Evolutionary conservation across 2,888 invertebrate genomes (phyloP).

Genomic region (Escarpia spicata): DNA sequence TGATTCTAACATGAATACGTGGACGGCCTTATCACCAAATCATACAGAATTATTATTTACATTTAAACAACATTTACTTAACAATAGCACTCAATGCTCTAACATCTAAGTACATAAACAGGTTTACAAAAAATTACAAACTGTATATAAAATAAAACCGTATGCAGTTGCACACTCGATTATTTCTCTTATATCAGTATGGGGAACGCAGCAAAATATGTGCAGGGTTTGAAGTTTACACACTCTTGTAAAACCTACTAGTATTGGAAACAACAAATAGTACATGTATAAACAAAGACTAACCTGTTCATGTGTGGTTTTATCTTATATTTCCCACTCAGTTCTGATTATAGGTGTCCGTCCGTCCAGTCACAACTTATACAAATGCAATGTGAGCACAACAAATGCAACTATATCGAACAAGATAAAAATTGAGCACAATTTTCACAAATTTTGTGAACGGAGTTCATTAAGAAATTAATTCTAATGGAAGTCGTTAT

Average conservation of each 20-base stretch:
- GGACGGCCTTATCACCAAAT: background rate
- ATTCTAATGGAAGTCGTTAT: background rate
- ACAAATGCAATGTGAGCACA: too few relatives aligned
- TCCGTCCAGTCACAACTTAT: too few relatives aligned
- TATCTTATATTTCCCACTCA: too few relatives aligned
- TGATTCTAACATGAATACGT: background rate
- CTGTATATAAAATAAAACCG: background rate
- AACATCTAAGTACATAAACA: background rate
- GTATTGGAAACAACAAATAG: background rate
- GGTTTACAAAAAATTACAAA: background rate
- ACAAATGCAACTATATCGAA: too few relatives aligned
- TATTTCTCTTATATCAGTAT: background rate
- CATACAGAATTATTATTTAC: background rate
- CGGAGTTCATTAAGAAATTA: background rate
- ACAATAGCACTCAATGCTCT: background rate
- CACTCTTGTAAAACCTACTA: background rate
- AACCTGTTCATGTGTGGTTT: too few relatives aligned
- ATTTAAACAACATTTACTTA: background rate
- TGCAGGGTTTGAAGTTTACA: too few relatives aligned
- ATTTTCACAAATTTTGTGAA: too few relatives aligned
- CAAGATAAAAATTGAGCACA: too few relatives aligned
- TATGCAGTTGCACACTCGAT: background rate
- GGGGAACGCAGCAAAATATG: background rate
- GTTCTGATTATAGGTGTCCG: too few relatives aligned
- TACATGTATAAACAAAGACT: background rate